These are phyloP conservation scores for Marisa cornuarietis DNA, from an alignment of 1,140 invertebrate genomes.

Conservation along the genomic window DNA sequence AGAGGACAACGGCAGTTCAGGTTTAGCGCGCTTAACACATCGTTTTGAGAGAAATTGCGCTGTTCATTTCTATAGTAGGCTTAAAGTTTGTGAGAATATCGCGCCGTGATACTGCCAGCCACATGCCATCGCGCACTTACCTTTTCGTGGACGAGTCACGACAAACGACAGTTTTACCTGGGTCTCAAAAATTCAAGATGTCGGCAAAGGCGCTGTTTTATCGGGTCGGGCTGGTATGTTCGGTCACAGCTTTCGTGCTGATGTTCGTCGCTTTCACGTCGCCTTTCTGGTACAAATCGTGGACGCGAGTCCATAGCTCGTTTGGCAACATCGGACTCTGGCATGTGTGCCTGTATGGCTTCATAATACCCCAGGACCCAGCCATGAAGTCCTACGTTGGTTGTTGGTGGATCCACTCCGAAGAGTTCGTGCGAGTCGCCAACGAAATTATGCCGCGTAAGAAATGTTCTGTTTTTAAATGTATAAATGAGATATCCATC, in stretches of 20 bases:
- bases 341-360: conserved; percentile 95
- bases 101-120: too few relatives aligned
- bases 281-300: conserved; percentile 96
- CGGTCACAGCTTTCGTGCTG: conserved; percentile 55
- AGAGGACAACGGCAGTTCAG: too few relatives aligned
- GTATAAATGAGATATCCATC: too few relatives aligned
- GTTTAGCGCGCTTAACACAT: too few relatives aligned
- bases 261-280: conserved; percentile 89
- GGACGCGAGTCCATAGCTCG: conserved; percentile 85
- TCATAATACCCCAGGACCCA: conserved; percentile 89
- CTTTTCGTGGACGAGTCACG: too few relatives aligned
- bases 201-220: conserved; percentile 39
- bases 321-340: conserved; percentile 85
- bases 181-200: conserved; percentile 30
- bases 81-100: too few relatives aligned
- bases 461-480: conserved; percentile 6
- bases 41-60: too few relatives aligned
- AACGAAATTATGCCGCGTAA: conserved; percentile 87
- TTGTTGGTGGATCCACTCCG: conserved; percentile 92
- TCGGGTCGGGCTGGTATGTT: conserved; percentile 48
- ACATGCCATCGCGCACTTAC: too few relatives aligned
- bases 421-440: conserved; percentile 88
- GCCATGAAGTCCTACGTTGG: conserved; percentile 89
- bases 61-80: too few relatives aligned
- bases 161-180: neutral